Conservation (phyloP, 2,888 invertebrate species). For the Cheilosia urbana region DNA sequence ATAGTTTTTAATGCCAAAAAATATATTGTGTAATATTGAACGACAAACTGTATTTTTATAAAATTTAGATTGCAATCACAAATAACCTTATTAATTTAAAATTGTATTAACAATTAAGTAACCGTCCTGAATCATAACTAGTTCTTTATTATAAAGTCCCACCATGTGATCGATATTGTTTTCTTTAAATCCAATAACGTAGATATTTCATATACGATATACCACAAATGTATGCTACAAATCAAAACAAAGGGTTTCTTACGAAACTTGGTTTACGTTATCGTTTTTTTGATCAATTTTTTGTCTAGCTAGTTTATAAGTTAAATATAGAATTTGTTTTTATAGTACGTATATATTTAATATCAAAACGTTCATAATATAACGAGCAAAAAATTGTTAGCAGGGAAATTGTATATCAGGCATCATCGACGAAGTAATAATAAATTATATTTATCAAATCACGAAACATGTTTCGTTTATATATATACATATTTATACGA, state of each 20-base stretch:
- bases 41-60: conserved; percentile 37
- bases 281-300: conserved; percentile 41
- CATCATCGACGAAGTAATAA: conserved; percentile 7
- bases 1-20: conserved; percentile 67
- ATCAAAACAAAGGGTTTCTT: conserved; percentile 11
- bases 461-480: not conserved
- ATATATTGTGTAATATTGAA: conserved; percentile 47
- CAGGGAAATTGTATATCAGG: not conserved
- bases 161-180: conserved; percentile 44
- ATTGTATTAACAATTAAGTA: conserved; percentile 17
- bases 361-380: conserved; percentile 1
- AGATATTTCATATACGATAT: conserved; percentile 7
- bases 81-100: conserved; percentile 42
- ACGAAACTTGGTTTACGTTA: conserved; percentile 21
- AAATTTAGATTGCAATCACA: conserved; percentile 38
- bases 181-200: conserved; percentile 14
- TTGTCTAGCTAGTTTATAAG: conserved; percentile 50
- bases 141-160: conserved; percentile 31
- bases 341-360: not conserved
- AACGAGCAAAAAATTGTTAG: not conserved
- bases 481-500: conserved; percentile 5
- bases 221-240: conserved; percentile 1
- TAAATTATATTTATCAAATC: conserved; percentile 5
- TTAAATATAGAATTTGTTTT: conserved; percentile 10
- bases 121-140: conserved; percentile 54